Percentiles rank a stretch among this genome's conserved stretches.
These are phyloP conservation scores for Ascidia mentula DNA, from an alignment of 23 tunicate species.

Conservation along the genomic window DNA sequence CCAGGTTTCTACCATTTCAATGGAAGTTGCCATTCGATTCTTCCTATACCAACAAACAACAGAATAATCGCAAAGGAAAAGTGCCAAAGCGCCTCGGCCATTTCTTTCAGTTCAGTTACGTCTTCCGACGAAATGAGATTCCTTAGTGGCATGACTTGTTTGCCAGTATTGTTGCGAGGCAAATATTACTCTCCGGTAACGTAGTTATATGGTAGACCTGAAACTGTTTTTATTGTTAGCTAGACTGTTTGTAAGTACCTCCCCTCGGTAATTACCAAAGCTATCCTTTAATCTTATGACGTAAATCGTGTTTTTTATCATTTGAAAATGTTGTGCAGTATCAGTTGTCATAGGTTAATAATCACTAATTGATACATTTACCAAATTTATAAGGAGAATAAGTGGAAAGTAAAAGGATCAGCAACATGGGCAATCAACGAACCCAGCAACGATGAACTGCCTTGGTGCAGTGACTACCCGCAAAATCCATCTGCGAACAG, in stretches of 20 bases:
- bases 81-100: conserved; percentile 4
- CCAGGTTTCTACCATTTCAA: conserved; percentile 23
- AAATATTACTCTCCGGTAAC: neutral
- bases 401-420: neutral
- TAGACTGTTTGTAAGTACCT: too few species aligned
- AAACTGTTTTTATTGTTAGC: too few species aligned
- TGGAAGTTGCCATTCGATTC: conserved; percentile 13
- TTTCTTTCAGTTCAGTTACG: neutral
- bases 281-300: neutral
- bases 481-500: neutral
- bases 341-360: too few species aligned
- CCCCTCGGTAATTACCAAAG: too few species aligned
- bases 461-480: conserved; percentile 34
- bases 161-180: conserved; percentile 16
- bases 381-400: too few species aligned
- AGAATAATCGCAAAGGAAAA: neutral
- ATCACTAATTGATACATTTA: too few species aligned
- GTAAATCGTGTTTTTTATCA: neutral
- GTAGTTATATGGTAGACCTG: too few species aligned
- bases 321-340: neutral
- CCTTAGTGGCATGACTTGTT: conserved; percentile 10
- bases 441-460: neutral
- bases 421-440: conserved; percentile 21
- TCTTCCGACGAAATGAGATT: conserved; percentile 35
- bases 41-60: neutral